Evolutionary conservation across 2,797 vertebrate genomes (phyloP), one percentile per base, ranked within the genome.

Genomic region (Orientallactaga sibirica): DNA sequence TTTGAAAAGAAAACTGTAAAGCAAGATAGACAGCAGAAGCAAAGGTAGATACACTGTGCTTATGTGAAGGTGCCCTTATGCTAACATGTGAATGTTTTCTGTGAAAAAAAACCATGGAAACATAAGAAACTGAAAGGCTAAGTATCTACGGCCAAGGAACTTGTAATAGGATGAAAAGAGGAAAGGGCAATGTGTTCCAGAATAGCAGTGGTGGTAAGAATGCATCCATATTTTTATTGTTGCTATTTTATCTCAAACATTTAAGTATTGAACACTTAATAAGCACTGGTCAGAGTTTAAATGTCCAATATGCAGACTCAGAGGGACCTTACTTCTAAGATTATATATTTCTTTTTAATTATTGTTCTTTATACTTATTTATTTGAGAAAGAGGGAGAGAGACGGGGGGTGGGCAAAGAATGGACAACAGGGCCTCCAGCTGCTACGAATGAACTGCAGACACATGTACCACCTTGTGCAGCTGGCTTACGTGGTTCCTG

Each of bases 101-200:
- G 14, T 1, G 5, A 4, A 61, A 9, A 9, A 10, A 79, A 89
- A 16, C 2, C 24, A 16, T 18, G 2, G 27, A 83, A 64, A 75
- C 48, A 41, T 52, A 64, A 33, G 15, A 1, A 78, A 14, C 11
- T 33, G 25, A 48, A 7, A 58, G 19, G 15, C 9, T 27, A 4
- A 5, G 0, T 29, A n/a, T 64, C 15, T 76, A 18, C 86, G 9
- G 70, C 3, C 20, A 71, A 52, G 18, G 1, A 48, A 25, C 0
- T n/a, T n/a, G 19, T 6, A 24, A 7, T 33, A 2, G 19, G 33
- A 78, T 41, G 19, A 1, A 70, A 8, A 81, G 9, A 61, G 37
- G 11, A 9, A 37, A 78, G 9, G 9, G 2, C 3, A 8, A 0
- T 33, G 4, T 61, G 43, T 4, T 1, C 37, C 3, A 48, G 5